A percentile compares a stretch with the other conserved stretches of the same genome.
Conservation (phyloP, 2,113 vertebrate species). For the Chloroceryle aenea region DNA sequence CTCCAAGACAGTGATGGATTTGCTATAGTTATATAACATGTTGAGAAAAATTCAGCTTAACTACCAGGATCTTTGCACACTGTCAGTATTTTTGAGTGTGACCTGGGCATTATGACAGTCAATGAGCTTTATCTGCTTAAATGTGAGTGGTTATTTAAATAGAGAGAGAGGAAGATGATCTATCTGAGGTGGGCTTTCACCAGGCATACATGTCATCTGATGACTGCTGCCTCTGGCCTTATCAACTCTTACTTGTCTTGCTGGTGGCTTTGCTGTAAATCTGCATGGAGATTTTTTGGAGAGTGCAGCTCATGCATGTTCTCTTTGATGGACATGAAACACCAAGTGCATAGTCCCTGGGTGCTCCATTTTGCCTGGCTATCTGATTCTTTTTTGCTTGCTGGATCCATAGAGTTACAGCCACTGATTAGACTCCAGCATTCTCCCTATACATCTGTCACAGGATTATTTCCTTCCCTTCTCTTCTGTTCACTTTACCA, state of each 20-base stretch:
- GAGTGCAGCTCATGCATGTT: rapidly evolving
- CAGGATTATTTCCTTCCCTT: neutral
- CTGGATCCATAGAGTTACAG: neutral
- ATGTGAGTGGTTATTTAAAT: rapidly evolving
- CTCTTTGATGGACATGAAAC: neutral
- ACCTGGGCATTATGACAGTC: neutral
- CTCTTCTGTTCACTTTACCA: neutral
- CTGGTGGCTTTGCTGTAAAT: neutral
- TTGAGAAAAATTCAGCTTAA: neutral
- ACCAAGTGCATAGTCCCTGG: rapidly evolving
- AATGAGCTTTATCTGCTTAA: neutral
- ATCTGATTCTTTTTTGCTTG: neutral
- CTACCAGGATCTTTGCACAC: neutral
- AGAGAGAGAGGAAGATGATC: rapidly evolving
- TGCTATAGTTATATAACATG: neutral
- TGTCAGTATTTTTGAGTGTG: neutral
- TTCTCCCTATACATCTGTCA: neutral
- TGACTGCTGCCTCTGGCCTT: neutral
- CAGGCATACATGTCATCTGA: neutral
- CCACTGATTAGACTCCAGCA: rapidly evolving
- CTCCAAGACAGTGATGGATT: neutral
- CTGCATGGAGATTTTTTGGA: neutral
- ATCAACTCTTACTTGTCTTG: neutral
- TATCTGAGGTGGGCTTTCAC: neutral
- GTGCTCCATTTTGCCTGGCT: neutral